Evolutionary conservation across 2,797 vertebrate genomes (phyloP), one percentile per base, ranked within the genome.

Genomic region (Acanthopagrus latus): DNA sequence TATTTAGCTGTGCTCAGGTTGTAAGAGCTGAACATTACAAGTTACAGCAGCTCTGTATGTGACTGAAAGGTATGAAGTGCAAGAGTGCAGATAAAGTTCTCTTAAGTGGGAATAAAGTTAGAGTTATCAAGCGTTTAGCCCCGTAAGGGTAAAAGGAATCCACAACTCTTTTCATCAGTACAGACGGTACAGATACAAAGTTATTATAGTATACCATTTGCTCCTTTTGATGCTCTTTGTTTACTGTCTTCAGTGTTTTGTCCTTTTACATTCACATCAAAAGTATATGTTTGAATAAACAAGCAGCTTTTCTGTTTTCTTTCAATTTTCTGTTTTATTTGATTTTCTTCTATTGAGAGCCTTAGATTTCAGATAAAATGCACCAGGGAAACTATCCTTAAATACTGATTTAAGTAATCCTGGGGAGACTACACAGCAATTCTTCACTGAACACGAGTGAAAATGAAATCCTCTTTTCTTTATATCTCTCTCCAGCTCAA

Each of bases 401-500:
- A 76, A 46, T 41, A 51, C 50, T 21, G 18, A 64, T 74, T 59
- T 20, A 54, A 62, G 38, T 65, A 62, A 50, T 25, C 46, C 25
- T 41, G 3, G 48, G 38, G 20, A 69, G 75, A 51, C 60, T 23
- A 58, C 23, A 69, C 25, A 33, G 11, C 13, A 47, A 41, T 38
- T 17, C 62, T 81, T 70, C 38, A 13, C 52, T 21, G 48, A 77
- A 83, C 47, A 33, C 16, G 13, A 68, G 21, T 81, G 21, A 65
- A 69, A 81, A 60, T 59, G 1, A 50, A 52, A 54, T 76, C 9
- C 8, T 62, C 56, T 78, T 56, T 56, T 81, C 63, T 74, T 57
- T 63, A 55, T 83, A 43, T 91, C 84, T 79, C 86, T 69, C 14
- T 88, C 72, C 91, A 99, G 98, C 94, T 82, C 98, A 99, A 92